phyloP scores from a whole-genome alignment of 2,113 vertebrate genomes.

The Bufo bufo region DNA sequence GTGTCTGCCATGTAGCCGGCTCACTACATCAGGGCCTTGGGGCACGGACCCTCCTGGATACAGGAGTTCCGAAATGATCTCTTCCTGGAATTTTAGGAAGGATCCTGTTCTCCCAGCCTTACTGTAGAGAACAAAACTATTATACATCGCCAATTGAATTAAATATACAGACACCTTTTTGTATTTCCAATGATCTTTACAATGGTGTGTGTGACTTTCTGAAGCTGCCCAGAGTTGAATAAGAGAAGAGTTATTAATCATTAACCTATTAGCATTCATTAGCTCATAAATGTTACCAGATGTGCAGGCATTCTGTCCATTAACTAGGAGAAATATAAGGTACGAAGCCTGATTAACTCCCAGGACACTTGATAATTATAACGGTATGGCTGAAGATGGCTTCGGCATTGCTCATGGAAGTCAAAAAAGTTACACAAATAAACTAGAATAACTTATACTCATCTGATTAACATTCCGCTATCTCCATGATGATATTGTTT shows the following conservation, averaged over 20 bases:
- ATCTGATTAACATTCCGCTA: neutral
- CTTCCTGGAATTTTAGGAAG: too few species aligned
- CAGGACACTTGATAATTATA: constrained; percentile 43
- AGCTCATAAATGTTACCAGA: constrained; percentile 48
- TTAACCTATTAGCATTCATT: constrained; percentile 53
- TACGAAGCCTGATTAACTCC: constrained; percentile 47
- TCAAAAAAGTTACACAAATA: neutral
- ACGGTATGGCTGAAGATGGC: constrained; percentile 26
- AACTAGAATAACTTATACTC: too few species aligned
- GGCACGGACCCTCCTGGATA: too few species aligned
- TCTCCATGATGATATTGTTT: neutral
- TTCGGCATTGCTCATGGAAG: neutral
- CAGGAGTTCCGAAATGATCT: too few species aligned
- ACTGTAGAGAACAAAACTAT: too few species aligned
- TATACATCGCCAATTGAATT: too few species aligned
- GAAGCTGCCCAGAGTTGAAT: constrained; percentile 15
- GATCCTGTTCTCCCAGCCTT: too few species aligned
- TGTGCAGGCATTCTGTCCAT: constrained; percentile 39
- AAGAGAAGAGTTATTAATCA: constrained; percentile 38
- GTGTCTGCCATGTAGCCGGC: too few species aligned
- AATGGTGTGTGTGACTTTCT: neutral
- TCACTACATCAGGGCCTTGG: too few species aligned
- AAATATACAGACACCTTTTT: too few species aligned
- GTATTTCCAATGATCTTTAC: neutral
- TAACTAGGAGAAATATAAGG: constrained; percentile 34